Evolutionary conservation across 2,113 vertebrate genomes (phyloP), one percentile per base, ranked within the genome.

Genomic region (Silurus asotus): DNA sequence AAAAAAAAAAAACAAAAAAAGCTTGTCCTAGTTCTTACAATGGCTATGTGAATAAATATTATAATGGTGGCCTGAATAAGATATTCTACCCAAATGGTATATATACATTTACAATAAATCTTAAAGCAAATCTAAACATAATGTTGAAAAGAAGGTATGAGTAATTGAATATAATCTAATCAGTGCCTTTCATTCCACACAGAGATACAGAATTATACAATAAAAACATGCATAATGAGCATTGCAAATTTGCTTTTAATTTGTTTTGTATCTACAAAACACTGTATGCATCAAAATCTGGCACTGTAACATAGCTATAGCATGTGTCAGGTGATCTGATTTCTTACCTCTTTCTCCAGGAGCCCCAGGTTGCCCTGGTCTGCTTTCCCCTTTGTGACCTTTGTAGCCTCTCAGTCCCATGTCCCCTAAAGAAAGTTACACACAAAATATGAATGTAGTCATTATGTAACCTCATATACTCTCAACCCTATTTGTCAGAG

Each of bases 301-400:
- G 8, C 69, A 72, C 51, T 23, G 53, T 14, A 53, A 53, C 23
- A 82, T 15, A 19, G 48, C n/a, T 62, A 65, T 37, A 48, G 19
- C 28, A 45, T 70, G n/a, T 2, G 6, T 72, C 4, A 80, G 4
- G 45, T 53, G 13, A n/a, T 45, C 37, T 58, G n/a, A 82, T 81
- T 48, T 20, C 87, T 88, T 89, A 96, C 95, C 95, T 92, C 92
- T 87, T 83, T 85, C 93, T 82, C 95, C 95, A 70, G 93, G 91
- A 76, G 90, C 90, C 80, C 95, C 95, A 28, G 93, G 91, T 20
- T 92, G 91, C 87, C 95, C 95, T 20, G 17, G 80, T 55, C 92
- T 88, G 82, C 93, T 90, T 83, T 96, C 95, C 45, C 94, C 95
- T 90, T 94, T 94, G 84, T 77, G 91, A 65, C 95, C 95, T 91